Conservation (phyloP, 1,140 invertebrate species). For the Lysiphlebus fabarum region DNA sequence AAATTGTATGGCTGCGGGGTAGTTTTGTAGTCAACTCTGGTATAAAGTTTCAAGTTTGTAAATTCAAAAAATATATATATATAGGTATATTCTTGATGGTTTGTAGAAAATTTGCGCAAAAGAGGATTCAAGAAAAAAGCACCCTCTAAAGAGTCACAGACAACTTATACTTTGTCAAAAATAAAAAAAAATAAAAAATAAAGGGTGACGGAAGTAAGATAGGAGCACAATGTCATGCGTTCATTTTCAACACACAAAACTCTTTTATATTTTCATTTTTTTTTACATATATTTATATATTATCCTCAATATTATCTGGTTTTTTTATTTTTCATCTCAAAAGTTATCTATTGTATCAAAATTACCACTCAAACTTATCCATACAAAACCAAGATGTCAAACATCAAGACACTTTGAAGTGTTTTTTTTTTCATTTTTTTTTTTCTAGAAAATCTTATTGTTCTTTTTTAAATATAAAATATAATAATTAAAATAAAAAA, state of each 20-base stretch:
- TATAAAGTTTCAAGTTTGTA: too few species aligned
- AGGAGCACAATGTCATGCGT: conserved; percentile 31
- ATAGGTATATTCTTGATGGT: conserved; percentile 9
- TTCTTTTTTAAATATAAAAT: neutral
- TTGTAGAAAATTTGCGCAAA: conserved; percentile 24
- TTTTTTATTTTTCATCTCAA: conserved; percentile 9
- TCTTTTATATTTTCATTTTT: conserved; percentile 28
- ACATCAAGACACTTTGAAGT: too few species aligned
- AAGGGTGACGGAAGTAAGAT: conserved; percentile 42
- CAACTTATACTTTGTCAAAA: conserved; percentile 32
- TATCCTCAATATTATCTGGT: neutral
- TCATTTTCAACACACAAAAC: conserved; percentile 17
- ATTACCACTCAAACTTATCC: too few species aligned
- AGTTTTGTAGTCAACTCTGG: too few species aligned
- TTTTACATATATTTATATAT: too few species aligned
- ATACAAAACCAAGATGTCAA: too few species aligned
- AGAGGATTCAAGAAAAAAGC: conserved; percentile 23
- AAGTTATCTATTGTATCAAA: neutral
- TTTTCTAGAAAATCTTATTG: too few species aligned
- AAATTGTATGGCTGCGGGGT: neutral
- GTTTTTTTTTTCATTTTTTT: too few species aligned
- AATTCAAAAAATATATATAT: too few species aligned
- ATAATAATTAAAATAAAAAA: neutral
- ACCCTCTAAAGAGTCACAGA: conserved; percentile 37
- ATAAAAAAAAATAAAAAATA: too few species aligned